Evolutionary conservation across 1,140 invertebrate genomes (phyloP), one percentile per base, ranked within the genome.

Genomic region (Pentalonia nigronervosa): DNA sequence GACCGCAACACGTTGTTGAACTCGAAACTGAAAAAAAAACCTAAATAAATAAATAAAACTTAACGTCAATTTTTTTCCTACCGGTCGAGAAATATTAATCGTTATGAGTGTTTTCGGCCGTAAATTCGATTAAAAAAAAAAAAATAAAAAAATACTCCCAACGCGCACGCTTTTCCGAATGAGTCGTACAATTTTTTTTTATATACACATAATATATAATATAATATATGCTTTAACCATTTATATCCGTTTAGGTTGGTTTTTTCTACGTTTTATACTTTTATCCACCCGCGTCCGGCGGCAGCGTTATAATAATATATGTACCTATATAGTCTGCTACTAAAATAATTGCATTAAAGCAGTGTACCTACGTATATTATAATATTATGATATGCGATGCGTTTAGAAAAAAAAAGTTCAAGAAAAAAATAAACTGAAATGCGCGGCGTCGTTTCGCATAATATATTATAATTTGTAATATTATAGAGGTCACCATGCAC

Each of bases 1-100:
- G 60, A 81, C 90, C 67, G 45, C 56, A 90, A 90, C 53, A 41
- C 53, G 53, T 90, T 90, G n/a, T 45, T 23, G 60, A 76, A 25
- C 45, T 87, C 84, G 45, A 91, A 91, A 53, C 25, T 36, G 53
- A 60, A 41, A 83, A 84, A 41, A 41, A 41, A 25, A 41, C 21
- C 36, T 23, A 41, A 84, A 34, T 56, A 56, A 90, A 90, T 60
- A 60, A 90, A 30, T 47, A 89, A 60, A 60, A 84, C 83, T 56
- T 50, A 50, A 53, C 50, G 53, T 90, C 34, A 41, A 84, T 84
- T 84, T 84, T 76, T 76, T 76, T n/a, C 30, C 60, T 76, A n/a
- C 36, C 83, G 41, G 36, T 47, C 36, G 56, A 67, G 36, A 91
- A 47, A 67, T 81, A 48, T 81, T 91, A 81, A 48, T 76, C 60